Conservation (phyloP, 2,888 invertebrate species). For the Choreutis nemorana region DNA sequence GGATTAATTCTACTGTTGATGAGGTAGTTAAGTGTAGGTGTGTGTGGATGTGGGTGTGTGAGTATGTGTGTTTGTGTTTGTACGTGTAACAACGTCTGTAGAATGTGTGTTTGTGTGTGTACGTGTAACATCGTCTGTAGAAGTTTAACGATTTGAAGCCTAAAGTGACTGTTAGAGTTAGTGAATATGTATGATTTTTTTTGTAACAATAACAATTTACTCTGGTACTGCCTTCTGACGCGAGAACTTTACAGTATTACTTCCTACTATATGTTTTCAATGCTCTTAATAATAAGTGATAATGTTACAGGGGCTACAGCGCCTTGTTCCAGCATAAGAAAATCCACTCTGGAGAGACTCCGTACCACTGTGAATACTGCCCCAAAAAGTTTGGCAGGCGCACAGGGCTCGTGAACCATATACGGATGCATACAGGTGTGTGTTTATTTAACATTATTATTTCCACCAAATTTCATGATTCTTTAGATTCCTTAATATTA, state of each 20-base stretch:
- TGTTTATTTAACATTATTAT: neutral
- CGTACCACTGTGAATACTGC: slow-evolving; percentile 55
- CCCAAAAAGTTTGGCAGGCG: slow-evolving; percentile 47
- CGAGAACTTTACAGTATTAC: no score
- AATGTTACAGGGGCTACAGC: slow-evolving; percentile 43
- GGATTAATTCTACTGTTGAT: no score
- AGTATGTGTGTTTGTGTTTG: no score
- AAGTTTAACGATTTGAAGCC: neutral
- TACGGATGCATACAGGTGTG: slow-evolving; percentile 47
- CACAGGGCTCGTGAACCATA: slow-evolving; percentile 47
- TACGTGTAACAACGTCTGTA: no score
- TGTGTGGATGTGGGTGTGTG: no score
- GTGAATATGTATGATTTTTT: no score
- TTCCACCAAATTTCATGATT: neutral
- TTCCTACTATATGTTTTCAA: neutral
- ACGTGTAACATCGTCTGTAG: no score
- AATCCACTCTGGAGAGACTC: slow-evolving; percentile 44
- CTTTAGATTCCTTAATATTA: no score
- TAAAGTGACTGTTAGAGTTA: neutral
- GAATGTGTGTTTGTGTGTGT: no score
- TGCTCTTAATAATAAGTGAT: neutral
- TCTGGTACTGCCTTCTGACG: no score
- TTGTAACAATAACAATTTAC: no score
- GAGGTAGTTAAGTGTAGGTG: no score
- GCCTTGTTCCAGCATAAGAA: slow-evolving; percentile 50